Base-by-base conservation (phyloP, 2,888 invertebrate species). In the Sinotaia quadrata region DNA sequence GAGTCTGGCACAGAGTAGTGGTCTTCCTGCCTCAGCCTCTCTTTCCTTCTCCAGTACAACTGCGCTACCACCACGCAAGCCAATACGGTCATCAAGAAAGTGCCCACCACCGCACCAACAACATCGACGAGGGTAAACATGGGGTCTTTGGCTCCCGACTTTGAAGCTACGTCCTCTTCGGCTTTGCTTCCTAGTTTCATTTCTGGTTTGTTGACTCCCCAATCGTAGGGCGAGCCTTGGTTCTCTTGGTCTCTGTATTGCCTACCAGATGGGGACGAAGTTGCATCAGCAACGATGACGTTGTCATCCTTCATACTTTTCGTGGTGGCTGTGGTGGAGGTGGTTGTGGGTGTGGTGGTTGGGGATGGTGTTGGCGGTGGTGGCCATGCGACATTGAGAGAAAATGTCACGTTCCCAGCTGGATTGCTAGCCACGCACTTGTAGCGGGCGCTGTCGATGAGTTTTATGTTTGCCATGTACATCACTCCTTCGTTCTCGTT, bases 361-460 rank as follows among this genome's bases (percentile, higher is more conserved):
- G 74, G 57, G 27, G 63, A 67, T 0, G 68, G 60, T 15, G 65
- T 58, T 29, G 71, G 68, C 10, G 73, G 62, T 12, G 60, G 60
- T 15, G 86, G 87, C 85, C 84, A 85, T 15, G 81, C 79, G n/a
- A 87, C 84, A 72, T 86, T 86, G 33, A 87, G 74, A 2, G 85
- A 84, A 44, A 87, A 79, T 15, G 87, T 86, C 12, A 86, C 85
- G 69, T 87, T 86, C 2, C 87, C 87, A 0, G 86, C 87, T 0
- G 84, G 84, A 73, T 87, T 87, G 71, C 81, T 82, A 5, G 87
- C 87, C 21, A 87, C 75, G 69, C 87, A 87, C 69, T 81, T 81
- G 72, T 86, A 87, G 71, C 78, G 78, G 12, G 84, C 83, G 51
- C 82, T 83, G 61, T 75, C 73, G 21, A 72, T 69, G 0, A 75